These are phyloP conservation scores for Dendropsophus ebraccatus DNA, from an alignment of 2,113 vertebrate species.

Conservation along the genomic window DNA sequence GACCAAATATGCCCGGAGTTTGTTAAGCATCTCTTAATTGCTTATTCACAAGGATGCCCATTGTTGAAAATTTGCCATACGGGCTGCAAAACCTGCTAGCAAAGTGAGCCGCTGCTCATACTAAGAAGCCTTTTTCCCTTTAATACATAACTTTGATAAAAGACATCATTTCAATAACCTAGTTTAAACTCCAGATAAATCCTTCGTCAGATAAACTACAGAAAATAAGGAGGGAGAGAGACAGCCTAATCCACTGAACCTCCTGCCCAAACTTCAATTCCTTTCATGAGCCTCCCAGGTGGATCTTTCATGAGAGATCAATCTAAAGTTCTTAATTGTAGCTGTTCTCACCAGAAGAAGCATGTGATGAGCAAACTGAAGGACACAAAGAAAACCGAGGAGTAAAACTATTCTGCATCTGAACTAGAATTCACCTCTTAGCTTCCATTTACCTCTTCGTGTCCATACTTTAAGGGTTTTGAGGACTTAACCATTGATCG, in stretches of 20 bases:
- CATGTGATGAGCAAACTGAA: conserved; percentile 37
- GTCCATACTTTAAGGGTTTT: neutral
- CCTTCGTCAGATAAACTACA: conserved; percentile 56
- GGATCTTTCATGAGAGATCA: conserved; percentile 62
- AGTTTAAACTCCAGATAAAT: conserved; percentile 61
- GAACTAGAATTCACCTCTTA: conserved; percentile 26
- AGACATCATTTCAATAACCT: conserved; percentile 40
- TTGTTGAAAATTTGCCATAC: neutral
- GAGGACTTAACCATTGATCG: neutral
- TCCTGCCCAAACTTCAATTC: conserved; percentile 49
- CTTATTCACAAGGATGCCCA: neutral
- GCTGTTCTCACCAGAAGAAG: conserved; percentile 60
- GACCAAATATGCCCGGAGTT: neutral
- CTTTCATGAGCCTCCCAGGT: conserved; percentile 62
- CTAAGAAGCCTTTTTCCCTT: neutral
- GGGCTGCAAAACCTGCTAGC: neutral
- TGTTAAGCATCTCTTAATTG: neutral
- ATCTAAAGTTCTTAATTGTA: conserved; percentile 65
- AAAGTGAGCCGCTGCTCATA: neutral
- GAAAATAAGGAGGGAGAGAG: conserved; percentile 51
- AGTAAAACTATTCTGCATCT: conserved; percentile 37
- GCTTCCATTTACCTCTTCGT: neutral
- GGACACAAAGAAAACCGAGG: conserved; percentile 38
- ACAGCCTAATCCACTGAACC: conserved; percentile 60
- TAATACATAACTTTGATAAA: conserved; percentile 27